Base-by-base conservation (phyloP, 1,140 invertebrate species). In the Littorina saxatilis region DNA sequence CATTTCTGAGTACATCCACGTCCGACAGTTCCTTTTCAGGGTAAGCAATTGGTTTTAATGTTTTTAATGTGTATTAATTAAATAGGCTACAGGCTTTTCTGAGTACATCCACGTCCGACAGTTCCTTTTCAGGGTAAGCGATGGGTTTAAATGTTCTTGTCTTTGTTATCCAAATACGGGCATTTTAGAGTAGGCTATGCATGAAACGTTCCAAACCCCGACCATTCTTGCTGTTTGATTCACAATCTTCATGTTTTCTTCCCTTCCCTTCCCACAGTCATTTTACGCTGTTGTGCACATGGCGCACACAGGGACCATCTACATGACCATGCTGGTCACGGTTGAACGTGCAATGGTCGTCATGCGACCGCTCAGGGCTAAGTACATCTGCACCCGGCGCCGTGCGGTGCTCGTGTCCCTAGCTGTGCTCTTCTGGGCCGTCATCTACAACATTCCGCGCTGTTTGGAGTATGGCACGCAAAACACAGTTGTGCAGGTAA, bases 261-360 rank as follows among this genome's bases (percentile, higher is more conserved):
- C n/a, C n/a, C n/a, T n/a, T n/a, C n/a, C 13, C 27, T 39, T n/a
- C 35, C 29, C 43, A 27, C 76, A 78, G 76, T 40, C 82, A 70
- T 93, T 93, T 15, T 94, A 95, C 80, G 94, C 92, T 0, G 88
- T 94, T 52, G 95, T 95, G 93, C 90, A 96, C 40, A 94, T 94
- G 17, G 95, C 96, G 27, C 97, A 94, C 85, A 96, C 92, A 92
- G 97, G 97, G 32, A 98, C 97, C 32, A 97, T 98, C 75, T 99
- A 95, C 90, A 95, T 95, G 40, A 96, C 95, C 29, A 95, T 96
- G 11, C 95, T 95, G 37, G 96, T 96, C 87, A 96, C 96, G 15
- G 93, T 96, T 76, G 96, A 96, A 91, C 92, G 95, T 68, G 96
- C 95, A 92, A 95, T 96, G 80, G 95, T 95, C 40, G 95, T 96